A percentile compares a stretch with the other conserved stretches of the same genome.
phyloP scores from a whole-genome alignment of 2,113 vertebrate species.

The Psittacula cyanocephala region DNA sequence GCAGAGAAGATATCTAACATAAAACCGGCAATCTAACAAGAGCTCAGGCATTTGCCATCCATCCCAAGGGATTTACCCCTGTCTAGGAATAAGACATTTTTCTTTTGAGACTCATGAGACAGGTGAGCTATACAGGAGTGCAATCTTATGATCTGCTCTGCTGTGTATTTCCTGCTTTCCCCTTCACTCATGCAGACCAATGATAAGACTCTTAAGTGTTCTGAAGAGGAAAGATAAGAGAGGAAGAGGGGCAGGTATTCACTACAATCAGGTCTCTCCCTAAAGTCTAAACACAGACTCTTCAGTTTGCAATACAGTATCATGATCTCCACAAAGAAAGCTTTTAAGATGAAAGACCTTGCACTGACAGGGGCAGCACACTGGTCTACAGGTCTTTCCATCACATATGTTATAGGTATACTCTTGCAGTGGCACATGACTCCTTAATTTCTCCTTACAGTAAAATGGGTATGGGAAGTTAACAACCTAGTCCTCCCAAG shows the following conservation, averaged over 20 bases:
- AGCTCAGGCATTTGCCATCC: background rate
- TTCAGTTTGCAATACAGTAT: background rate
- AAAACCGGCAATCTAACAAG: background rate
- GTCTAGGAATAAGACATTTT: background rate
- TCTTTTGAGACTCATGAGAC: background rate
- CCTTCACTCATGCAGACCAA: background rate
- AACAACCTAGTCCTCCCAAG: background rate
- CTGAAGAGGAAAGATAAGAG: background rate
- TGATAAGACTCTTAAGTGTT: background rate
- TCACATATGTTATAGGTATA: background rate
- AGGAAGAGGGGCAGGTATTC: background rate
- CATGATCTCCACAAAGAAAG: background rate
- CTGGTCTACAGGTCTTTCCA: background rate
- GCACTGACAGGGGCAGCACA: background rate
- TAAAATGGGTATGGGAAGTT: background rate
- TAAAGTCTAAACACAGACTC: background rate
- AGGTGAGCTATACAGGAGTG: background rate
- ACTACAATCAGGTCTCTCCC: background rate
- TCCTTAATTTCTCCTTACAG: background rate
- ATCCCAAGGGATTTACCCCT: background rate
- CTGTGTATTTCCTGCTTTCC: background rate
- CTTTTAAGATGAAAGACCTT: background rate
- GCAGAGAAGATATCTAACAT: background rate
- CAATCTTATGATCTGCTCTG: background rate
- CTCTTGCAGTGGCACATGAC: background rate